phyloP scores from a whole-genome alignment of 2,888 invertebrate genomes.

The Cerastis leucographa region DNA sequence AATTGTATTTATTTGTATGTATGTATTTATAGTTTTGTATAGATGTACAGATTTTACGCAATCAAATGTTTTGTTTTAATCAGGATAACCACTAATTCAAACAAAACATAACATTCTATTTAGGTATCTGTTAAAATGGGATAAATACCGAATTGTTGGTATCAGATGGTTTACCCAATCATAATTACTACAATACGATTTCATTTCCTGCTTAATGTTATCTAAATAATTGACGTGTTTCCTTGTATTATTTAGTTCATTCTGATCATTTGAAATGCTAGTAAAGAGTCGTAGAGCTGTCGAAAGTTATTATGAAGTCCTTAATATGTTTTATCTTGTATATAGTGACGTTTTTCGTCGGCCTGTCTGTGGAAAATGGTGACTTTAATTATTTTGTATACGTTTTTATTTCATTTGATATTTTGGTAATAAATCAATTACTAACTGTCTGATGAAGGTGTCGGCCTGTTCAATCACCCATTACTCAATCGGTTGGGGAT shows the following conservation, averaged over 20 bases:
- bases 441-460: too few species aligned
- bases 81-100: background rate
- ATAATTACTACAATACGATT: background rate
- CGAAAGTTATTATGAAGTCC: constrained; percentile 1
- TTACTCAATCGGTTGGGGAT: too few species aligned
- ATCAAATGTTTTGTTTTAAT: too few species aligned
- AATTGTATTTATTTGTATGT: too few species aligned
- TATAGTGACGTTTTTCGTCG: background rate
- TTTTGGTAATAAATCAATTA: too few species aligned
- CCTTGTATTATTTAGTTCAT: background rate
- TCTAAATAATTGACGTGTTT: background rate
- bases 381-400: background rate
- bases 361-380: background rate
- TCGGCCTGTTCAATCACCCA: too few species aligned
- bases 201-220: background rate
- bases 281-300: background rate
- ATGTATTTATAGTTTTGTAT: too few species aligned
- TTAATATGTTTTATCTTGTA: background rate
- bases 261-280: background rate
- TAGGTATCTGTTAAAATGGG: background rate
- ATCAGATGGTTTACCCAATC: constrained; percentile 3
- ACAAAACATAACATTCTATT: background rate
- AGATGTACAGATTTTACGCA: too few species aligned
- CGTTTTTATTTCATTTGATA: too few species aligned
- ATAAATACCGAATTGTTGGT: background rate